A percentile compares a stretch with the other conserved stretches of the same genome.
phyloP scores from a whole-genome alignment of 1,140 invertebrate species.

The Drosophila ironensis region DNA sequence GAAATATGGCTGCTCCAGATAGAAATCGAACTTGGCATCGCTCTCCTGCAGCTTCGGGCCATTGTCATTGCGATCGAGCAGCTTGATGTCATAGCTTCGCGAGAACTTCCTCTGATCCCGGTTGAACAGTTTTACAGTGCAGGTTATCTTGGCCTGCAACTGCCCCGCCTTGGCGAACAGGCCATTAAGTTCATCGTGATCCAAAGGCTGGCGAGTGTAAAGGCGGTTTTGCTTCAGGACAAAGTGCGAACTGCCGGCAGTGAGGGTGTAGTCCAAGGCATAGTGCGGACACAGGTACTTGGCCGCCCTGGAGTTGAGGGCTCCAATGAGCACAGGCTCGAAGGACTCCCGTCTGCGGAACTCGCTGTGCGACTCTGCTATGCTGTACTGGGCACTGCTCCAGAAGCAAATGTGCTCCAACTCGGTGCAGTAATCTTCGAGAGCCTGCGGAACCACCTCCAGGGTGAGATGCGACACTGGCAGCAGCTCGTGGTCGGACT shows the following conservation, averaged over 20 bases:
- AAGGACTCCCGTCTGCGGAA: constrained; percentile 10
- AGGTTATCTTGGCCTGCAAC: constrained; percentile 48
- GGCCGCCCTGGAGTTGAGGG: constrained; percentile 60
- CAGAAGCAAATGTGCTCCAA: constrained; percentile 79
- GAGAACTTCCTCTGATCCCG: constrained; percentile 46
- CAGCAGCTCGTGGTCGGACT: constrained; percentile 15
- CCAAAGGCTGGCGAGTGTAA: constrained; percentile 56
- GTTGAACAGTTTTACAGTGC: constrained; percentile 41
- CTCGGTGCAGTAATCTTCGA: constrained; percentile 58
- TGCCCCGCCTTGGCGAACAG: constrained; percentile 37
- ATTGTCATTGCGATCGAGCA: constrained; percentile 79
- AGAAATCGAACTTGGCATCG: constrained; percentile 56
- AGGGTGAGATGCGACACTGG: constrained; percentile 63
- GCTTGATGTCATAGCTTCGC: constrained; percentile 53
- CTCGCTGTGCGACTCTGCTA: constrained; percentile 46
- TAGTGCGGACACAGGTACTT: constrained; percentile 62
- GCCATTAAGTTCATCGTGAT: constrained; percentile 69
- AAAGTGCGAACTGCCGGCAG: constrained; percentile 53
- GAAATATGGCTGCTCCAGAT: constrained; percentile 73
- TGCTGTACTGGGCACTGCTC: constrained; percentile 59
- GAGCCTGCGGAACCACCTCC: constrained; percentile 47
- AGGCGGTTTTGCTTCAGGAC: constrained; percentile 60
- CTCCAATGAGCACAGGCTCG: constrained; percentile 56
- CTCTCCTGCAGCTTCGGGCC: constrained; percentile 71
- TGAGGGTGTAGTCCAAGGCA: constrained; percentile 53